Percentiles rank a stretch among this genome's conserved stretches.
phyloP scores from a whole-genome alignment of 92 coral and sea anemone species.

The Umimayanthus chanpuru region DNA sequence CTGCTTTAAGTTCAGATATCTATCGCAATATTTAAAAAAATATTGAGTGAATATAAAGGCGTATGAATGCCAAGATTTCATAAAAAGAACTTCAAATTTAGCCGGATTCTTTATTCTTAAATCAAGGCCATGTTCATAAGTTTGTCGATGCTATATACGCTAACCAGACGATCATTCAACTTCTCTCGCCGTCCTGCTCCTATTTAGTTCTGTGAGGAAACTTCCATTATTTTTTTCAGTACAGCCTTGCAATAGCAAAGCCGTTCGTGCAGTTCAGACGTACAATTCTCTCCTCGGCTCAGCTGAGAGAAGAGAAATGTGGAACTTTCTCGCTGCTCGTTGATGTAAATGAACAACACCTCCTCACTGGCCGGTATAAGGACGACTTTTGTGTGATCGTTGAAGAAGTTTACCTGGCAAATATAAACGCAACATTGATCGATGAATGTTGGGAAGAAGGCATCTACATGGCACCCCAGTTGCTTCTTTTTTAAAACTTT shows the following conservation, averaged over 20 bases:
- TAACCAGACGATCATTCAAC: not conserved
- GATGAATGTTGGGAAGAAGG: not conserved
- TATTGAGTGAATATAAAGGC: too few species aligned
- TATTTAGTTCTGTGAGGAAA: not conserved
- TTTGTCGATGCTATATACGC: not conserved
- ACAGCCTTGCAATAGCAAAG: slow-evolving; percentile 87
- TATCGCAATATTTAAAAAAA: too few species aligned
- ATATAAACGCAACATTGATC: not conserved
- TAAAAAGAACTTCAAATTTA: too few species aligned
- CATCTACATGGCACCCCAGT: too few species aligned
- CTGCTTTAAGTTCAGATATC: too few species aligned
- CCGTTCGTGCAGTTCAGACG: slow-evolving; percentile 75
- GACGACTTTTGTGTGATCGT: slow-evolving; percentile 95
- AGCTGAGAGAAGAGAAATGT: slow-evolving; percentile 78
- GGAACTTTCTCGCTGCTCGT: slow-evolving; percentile 85
- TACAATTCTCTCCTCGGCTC: slow-evolving; percentile 60
- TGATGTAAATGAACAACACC: slow-evolving; percentile 81
- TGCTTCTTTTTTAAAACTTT: too few species aligned
- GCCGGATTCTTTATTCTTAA: too few species aligned
- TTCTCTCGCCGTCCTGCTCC: not conserved
- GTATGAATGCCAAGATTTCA: too few species aligned
- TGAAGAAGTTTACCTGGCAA: slow-evolving; percentile 88
- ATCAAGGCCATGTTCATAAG: too few species aligned
- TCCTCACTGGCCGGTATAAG: slow-evolving; percentile 84
- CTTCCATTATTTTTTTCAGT: slow-evolving; percentile 76